phyloP scores from a whole-genome alignment of 2,797 vertebrate genomes.

The Neomorphus geoffroyi region DNA sequence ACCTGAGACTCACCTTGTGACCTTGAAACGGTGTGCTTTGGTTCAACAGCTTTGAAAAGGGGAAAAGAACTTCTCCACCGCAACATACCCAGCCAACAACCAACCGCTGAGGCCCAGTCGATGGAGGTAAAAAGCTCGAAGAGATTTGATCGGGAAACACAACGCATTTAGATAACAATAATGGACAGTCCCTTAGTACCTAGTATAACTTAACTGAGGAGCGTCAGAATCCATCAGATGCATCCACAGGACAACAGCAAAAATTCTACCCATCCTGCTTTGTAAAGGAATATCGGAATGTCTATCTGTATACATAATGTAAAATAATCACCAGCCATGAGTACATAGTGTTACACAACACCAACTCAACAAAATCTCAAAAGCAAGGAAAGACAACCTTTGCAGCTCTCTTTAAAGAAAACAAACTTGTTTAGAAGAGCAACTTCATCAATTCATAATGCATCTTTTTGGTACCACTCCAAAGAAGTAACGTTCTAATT shows the following conservation, averaged over 20 bases:
- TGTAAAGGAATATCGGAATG: background rate
- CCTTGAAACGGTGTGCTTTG: background rate
- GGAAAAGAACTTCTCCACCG: background rate
- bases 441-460: slow-evolving; percentile 18
- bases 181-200: background rate
- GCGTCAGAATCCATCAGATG: background rate
- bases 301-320: fast-evolving
- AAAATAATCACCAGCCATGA: background rate
- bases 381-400: background rate
- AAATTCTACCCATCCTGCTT: background rate
- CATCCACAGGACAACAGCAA: background rate
- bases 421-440: background rate
- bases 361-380: background rate
- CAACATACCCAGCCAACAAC: background rate
- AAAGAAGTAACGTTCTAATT: background rate
- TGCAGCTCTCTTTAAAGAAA: background rate
- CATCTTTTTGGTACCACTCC: slow-evolving; percentile 5
- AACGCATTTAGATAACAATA: background rate
- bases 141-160: background rate
- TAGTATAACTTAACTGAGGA: background rate
- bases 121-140: background rate
- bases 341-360: background rate
- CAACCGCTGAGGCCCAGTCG: background rate
- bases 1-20: background rate
- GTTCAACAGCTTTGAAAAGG: background rate